These are phyloP conservation scores for Drosophila virilis DNA, from an alignment of 1,140 invertebrate species.

Conservation along the genomic window DNA sequence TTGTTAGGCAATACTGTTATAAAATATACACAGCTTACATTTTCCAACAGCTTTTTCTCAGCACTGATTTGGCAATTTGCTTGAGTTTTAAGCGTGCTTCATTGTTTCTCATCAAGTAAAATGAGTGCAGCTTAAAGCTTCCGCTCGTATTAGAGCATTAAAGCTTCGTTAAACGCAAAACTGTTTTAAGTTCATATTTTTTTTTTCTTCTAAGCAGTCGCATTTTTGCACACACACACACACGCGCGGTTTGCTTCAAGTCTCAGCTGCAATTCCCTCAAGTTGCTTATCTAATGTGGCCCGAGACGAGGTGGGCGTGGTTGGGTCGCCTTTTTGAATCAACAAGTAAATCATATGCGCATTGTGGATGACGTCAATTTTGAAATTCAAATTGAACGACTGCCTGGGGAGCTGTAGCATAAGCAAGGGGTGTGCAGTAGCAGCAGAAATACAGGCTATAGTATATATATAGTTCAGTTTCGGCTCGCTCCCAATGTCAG, in stretches of 20 bases:
- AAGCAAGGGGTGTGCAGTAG: slow-evolving; percentile 1
- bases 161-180: neutral
- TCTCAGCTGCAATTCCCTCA: slow-evolving; percentile 49
- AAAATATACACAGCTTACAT: too few species aligned
- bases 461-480: slow-evolving; percentile 22
- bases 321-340: slow-evolving; percentile 48
- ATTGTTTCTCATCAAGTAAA: too few species aligned
- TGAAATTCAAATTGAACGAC: slow-evolving; percentile 68
- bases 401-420: slow-evolving; percentile 57
- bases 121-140: too few species aligned
- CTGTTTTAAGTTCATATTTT: slow-evolving; percentile 3
- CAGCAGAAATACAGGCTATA: neutral
- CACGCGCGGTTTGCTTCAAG: slow-evolving; percentile 12
- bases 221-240: slow-evolving; percentile 22
- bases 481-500: slow-evolving; percentile 10
- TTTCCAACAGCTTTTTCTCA: too few species aligned
- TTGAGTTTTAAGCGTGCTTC: too few species aligned
- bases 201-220: slow-evolving; percentile 36
- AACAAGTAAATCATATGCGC: slow-evolving; percentile 78
- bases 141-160: neutral
- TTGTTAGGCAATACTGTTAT: too few species aligned
- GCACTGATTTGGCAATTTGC: too few species aligned
- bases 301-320: slow-evolving; percentile 37
- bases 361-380: slow-evolving; percentile 76
- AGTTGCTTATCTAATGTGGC: slow-evolving; percentile 57